Base-by-base conservation (phyloP, 2,113 vertebrate species). In the Istiophorus platypterus region DNA sequence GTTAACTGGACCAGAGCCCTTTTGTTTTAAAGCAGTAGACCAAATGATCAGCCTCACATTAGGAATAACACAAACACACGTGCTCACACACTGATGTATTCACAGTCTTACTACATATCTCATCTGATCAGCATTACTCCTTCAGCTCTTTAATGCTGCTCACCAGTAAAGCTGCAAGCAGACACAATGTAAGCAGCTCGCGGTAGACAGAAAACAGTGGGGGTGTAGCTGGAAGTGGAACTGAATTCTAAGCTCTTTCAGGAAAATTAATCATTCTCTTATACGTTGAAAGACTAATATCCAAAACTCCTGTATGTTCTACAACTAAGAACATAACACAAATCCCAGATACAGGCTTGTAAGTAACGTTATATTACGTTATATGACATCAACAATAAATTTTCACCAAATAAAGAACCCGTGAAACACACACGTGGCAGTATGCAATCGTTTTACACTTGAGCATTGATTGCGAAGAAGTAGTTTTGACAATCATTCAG, bases 21-120 rank as follows among this genome's bases (percentile, higher is more conserved):
- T 90, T 92, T 94, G 90, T 94, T 92, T 90, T 86, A 89, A 88
- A 85, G 91, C 90, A 94, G 79, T 59, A 78, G 90, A 92, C 86
- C 88, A 91, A 89, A 88, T 77, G 78, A 93, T 88, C 41, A 27
- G 81, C 73, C 63, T 77, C 45, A 68, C 68, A 68, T 88, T 84
- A 77, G 49, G 69, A 82, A 78, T 73, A 85, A 82, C 73, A 88
- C 72, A 82, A 77, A 77, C 79, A 80, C 54, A 77, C 37, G 45
- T 18, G 54, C 15, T 65, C 58, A 62, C 11, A 80, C 71, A 79
- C 71, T 42, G 56, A 79, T 76, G 27, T 68, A 63, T 72, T 58
- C 52, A 76, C n/a, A 47, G 29, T 51, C 22, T 13, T 12, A 54
- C 51, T 9, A 72, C 75, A 66, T 80, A 85, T 89, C 90, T 84